Percentiles rank a stretch among this genome's conserved stretches.
phyloP scores from a whole-genome alignment of 2,797 vertebrate genomes.

The Apogon talboti region DNA sequence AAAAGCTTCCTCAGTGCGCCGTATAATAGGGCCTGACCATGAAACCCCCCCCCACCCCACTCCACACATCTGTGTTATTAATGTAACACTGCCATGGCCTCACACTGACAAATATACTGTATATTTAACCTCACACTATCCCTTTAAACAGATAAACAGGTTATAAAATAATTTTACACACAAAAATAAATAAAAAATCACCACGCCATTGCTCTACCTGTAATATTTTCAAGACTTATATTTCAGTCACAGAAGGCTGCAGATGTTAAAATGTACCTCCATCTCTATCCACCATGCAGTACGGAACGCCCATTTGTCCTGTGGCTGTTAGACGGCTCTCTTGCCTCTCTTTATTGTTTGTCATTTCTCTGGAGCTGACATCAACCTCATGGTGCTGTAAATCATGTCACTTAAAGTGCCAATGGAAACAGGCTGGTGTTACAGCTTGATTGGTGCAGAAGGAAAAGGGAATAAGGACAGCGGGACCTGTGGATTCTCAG shows the following conservation, averaged over 20 bases:
- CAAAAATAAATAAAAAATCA: conserved; percentile 7
- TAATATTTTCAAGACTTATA: conserved; percentile 74
- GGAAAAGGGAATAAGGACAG: conserved; percentile 61
- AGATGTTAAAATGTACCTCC: conserved; percentile 89
- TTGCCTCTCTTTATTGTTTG: conserved; percentile 90
- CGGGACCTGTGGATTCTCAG: conserved; percentile 83
- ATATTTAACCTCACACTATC: no score
- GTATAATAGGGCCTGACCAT: conserved; percentile 81
- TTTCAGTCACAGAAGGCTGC: conserved; percentile 78
- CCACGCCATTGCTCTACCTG: conserved; percentile 82
- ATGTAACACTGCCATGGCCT: conserved; percentile 84
- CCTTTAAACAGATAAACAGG: no score
- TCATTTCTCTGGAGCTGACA: conserved; percentile 90
- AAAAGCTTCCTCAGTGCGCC: conserved; percentile 82
- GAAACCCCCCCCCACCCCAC: conserved; percentile 76
- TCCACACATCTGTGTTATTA: conserved; percentile 87
- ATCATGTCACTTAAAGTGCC: conserved; percentile 91
- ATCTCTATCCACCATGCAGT: conserved; percentile 75
- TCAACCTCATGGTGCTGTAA: conserved; percentile 84
- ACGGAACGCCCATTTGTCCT: conserved; percentile 88
- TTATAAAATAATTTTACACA: conserved; percentile 4
- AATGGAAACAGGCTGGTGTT: conserved; percentile 82
- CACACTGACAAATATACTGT: conserved; percentile 79
- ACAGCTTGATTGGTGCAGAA: conserved; percentile 65
- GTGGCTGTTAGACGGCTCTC: conserved; percentile 84